These are phyloP conservation scores for Brachypterus glaber DNA, from an alignment of 2,888 invertebrate genomes.

Conservation along the genomic window DNA sequence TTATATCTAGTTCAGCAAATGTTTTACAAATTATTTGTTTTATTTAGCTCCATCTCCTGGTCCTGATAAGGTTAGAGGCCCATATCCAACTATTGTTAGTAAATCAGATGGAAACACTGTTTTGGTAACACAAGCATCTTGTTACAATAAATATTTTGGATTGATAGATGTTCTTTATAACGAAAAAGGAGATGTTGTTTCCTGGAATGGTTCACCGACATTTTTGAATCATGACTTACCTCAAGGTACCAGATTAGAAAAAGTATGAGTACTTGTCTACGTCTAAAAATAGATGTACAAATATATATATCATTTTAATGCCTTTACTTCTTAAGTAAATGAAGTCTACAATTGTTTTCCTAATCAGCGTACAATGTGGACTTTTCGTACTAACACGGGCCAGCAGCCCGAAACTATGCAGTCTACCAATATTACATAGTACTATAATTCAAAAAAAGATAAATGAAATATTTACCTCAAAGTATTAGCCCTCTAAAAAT, in stretches of 20 bases:
- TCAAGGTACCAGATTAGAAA: slow-evolving; percentile 21
- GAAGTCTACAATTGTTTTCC: too few relatives aligned
- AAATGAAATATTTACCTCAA: too few relatives aligned
- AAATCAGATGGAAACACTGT: slow-evolving; percentile 48
- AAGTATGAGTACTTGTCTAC: too few relatives aligned
- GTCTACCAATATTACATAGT: slow-evolving; percentile 17
- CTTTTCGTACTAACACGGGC: too few relatives aligned
- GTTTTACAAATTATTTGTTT: neutral
- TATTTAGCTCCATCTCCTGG: slow-evolving; percentile 32
- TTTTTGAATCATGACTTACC: slow-evolving; percentile 33
- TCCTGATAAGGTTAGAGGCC: slow-evolving; percentile 48
- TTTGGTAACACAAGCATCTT: slow-evolving; percentile 61
- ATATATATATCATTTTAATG: too few relatives aligned
- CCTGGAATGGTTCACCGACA: slow-evolving; percentile 62
- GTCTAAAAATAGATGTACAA: too few relatives aligned
- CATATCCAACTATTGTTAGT: slow-evolving; percentile 62
- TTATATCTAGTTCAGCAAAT: neutral
- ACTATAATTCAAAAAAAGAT: slow-evolving; percentile 12
- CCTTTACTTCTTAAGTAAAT: too few relatives aligned
- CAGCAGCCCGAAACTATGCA: too few relatives aligned
- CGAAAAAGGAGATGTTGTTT: slow-evolving; percentile 51
- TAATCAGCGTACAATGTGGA: too few relatives aligned
- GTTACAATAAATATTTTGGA: slow-evolving; percentile 69
- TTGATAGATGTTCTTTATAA: slow-evolving; percentile 64
- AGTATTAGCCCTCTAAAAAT: too few relatives aligned